phyloP scores from a whole-genome alignment of 2,888 invertebrate species.

The Drosophila mimica region DNA sequence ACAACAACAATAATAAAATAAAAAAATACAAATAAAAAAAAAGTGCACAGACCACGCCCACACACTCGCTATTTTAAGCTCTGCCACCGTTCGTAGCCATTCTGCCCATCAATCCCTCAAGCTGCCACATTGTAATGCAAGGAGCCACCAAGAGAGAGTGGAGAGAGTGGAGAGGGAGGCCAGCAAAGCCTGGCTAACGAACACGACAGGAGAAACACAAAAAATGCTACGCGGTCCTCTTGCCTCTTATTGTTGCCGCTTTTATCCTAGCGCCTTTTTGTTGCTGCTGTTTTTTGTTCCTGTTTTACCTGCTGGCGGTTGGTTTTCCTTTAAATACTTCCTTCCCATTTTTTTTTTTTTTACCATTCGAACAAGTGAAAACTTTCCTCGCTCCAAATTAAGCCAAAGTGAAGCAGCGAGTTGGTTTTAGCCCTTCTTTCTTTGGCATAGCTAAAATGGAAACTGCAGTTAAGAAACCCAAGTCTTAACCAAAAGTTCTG shows the following conservation, averaged over 20 bases:
- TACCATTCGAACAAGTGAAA: conserved; percentile 17
- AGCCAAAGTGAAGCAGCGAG: neutral
- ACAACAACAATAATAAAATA: conserved; percentile 33
- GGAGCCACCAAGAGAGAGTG: too few species aligned
- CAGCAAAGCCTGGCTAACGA: neutral
- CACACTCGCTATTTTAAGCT: neutral
- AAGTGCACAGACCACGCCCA: conserved; percentile 33
- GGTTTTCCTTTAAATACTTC: conserved; percentile 40
- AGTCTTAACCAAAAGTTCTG: neutral
- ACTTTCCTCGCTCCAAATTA: conserved; percentile 10
- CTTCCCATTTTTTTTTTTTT: neutral
- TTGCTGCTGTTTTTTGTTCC: conserved; percentile 5
- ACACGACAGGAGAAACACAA: neutral
- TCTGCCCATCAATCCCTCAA: conserved; percentile 48
- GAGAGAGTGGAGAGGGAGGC: neutral
- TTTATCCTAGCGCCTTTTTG: conserved; percentile 31
- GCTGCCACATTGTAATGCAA: conserved; percentile 51
- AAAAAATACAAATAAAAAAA: conserved; percentile 7
- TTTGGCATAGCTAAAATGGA: neutral
- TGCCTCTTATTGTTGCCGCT: conserved; percentile 29
- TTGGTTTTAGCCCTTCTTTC: neutral
- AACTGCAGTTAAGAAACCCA: neutral
- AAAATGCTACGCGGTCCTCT: conserved; percentile 30
- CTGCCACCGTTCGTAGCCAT: conserved; percentile 9
- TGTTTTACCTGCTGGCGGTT: conserved; percentile 30